Percentiles rank a stretch among this genome's conserved stretches.
Conservation (phyloP, 2,797 vertebrate species). For the Alauda arvensis region DNA sequence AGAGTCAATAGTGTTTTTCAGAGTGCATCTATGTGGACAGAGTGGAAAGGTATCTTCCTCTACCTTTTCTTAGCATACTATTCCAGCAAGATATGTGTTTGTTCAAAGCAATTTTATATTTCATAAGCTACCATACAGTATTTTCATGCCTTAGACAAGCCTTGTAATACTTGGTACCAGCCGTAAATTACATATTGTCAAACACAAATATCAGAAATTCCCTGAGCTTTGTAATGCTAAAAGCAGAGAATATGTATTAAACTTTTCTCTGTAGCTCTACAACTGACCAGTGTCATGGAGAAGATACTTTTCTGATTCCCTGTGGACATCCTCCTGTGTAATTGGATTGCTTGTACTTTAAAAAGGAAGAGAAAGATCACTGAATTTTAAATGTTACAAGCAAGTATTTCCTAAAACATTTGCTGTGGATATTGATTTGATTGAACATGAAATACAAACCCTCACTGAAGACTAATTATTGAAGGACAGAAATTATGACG, state of each 20-base stretch:
- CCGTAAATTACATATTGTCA: not conserved
- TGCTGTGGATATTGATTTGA: not conserved
- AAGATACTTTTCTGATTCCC: not conserved
- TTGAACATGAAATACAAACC: not conserved
- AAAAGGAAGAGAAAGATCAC: not conserved
- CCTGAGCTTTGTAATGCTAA: not conserved
- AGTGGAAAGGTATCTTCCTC: not conserved
- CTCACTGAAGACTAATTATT: not conserved
- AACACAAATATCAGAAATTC: not conserved
- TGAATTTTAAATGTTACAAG: not conserved
- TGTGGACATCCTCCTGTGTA: not conserved
- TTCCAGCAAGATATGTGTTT: not conserved
- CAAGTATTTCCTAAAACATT: not conserved
- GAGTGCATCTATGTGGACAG: not conserved
- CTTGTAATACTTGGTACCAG: not conserved
- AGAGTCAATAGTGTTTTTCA: not conserved
- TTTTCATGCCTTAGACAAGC: not conserved
- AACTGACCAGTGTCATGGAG: not conserved
- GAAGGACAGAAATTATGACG: not conserved
- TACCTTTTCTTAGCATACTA: not conserved
- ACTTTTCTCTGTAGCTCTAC: not conserved
- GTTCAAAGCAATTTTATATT: not conserved
- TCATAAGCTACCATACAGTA: not conserved
- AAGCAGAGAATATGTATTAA: not conserved
- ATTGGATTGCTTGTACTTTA: not conserved